These are phyloP conservation scores for Hydropsyche betteni DNA, from an alignment of 2,888 invertebrate genomes.

Conservation along the genomic window DNA sequence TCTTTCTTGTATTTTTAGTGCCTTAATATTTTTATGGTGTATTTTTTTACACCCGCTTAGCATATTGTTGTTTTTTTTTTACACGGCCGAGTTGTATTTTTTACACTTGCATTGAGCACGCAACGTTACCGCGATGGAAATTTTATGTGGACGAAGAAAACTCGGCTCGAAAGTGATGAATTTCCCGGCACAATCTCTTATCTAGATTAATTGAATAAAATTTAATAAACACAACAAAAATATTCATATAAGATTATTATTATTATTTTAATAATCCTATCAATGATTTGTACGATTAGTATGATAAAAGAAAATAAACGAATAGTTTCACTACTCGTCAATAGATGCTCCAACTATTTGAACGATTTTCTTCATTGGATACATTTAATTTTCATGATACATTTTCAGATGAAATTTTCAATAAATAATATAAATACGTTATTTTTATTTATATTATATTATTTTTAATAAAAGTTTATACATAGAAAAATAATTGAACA, in stretches of 20 bases:
- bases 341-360: background rate
- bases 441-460: too few relatives aligned
- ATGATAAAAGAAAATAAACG: background rate
- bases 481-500: too few relatives aligned
- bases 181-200: background rate
- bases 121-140: conserved; percentile 2
- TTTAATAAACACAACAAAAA: background rate
- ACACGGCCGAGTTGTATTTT: conserved; percentile 16
- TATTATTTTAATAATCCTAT: background rate
- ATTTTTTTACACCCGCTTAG: conserved; percentile 42
- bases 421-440: too few relatives aligned
- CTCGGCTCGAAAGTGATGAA: background rate
- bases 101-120: conserved; percentile 34
- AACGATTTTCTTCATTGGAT: too few relatives aligned
- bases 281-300: too few relatives aligned
- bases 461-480: too few relatives aligned
- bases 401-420: too few relatives aligned
- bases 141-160: background rate
- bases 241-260: background rate
- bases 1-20: conserved; percentile 33
- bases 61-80: conserved; percentile 11
- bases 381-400: too few relatives aligned
- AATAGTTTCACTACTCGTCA: conserved; percentile 9
- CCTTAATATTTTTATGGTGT: conserved; percentile 45
- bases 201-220: too few relatives aligned